Percentiles rank a stretch among this genome's conserved stretches.
Conservation (phyloP, 2,797 vertebrate species). For the Huso huso region DNA sequence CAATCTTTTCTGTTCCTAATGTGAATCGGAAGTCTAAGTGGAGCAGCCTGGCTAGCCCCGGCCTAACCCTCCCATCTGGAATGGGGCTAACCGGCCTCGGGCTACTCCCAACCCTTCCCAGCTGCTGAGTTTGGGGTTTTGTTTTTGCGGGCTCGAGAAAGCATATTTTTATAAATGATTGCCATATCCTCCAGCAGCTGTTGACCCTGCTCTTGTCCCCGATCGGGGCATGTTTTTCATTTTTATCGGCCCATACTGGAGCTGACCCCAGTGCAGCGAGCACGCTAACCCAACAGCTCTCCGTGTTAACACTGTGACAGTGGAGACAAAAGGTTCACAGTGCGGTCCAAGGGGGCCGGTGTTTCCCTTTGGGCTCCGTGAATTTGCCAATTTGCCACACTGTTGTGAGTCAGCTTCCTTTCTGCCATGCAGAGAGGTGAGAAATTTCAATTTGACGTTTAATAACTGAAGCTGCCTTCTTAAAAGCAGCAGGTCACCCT, state of each 20-base stretch:
- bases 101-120: slow-evolving; percentile 99
- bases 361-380: slow-evolving; percentile 31
- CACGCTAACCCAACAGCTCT: slow-evolving; percentile 68
- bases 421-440: slow-evolving; percentile 2
- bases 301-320: slow-evolving; percentile 45
- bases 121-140: slow-evolving; percentile 91
- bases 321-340: slow-evolving; percentile 63
- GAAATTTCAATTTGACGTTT: background rate
- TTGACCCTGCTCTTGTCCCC: slow-evolving; percentile 87
- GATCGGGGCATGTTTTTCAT: slow-evolving; percentile 86
- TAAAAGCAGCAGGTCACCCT: no score
- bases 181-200: slow-evolving; percentile 99
- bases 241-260: slow-evolving; percentile 72
- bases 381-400: slow-evolving; percentile 46
- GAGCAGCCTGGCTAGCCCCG: slow-evolving; percentile 88
- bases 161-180: slow-evolving; percentile 99
- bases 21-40: slow-evolving; percentile 95
- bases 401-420: slow-evolving; percentile 19
- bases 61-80: slow-evolving; percentile 99
- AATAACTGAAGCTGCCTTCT: no score
- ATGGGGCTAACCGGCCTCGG: slow-evolving; percentile 95
- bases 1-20: slow-evolving; percentile 87
- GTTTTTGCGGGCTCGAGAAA: slow-evolving; percentile 93
- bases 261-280: slow-evolving; percentile 68
- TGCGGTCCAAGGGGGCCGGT: slow-evolving; percentile 43